Base-by-base conservation (phyloP, 2,113 vertebrate species). In the Nibea coibor region DNA sequence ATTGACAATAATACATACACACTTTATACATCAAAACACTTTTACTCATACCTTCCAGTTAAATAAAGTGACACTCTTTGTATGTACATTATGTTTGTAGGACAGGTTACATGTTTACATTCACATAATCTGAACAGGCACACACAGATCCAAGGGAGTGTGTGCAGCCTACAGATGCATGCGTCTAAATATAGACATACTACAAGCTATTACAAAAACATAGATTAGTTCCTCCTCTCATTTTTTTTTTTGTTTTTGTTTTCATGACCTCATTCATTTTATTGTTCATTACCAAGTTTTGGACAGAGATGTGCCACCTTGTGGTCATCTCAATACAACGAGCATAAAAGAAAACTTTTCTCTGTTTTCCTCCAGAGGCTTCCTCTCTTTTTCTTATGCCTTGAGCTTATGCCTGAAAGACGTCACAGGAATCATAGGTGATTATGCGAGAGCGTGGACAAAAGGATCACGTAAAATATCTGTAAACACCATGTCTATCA, bases 301-400 rank as follows among this genome's bases (percentile, higher is more conserved):
- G 47, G 19, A 69, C 57, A 48, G 15, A 15, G 26, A 50, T 83
- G 69, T 58, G 87, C 92, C 94, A 81, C 84, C 93, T 86, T 78
- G 88, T 93, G 94, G 94, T 43, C 66, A 57, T 45, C 35, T 56
- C 5, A 16, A 19, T 8, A 28, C 4, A 42, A 3, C 6, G 3
- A 20, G 10, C 24, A 43, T 19, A 14, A 35, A 19, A 20, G 35
- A 45, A 45, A 14, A 14, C 2, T 2, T 19, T 31, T 5, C 14
- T 4, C 28, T 26, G 14, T 72, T 3, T 45, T 31, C 8, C 6
- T 15, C 14, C 4, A 22, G 5, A 28, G 8, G 1, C 12, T 50
- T 16, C 4, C 8, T 58, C n/a, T 42, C 5, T 22, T 62, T 12
- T 35, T 51, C 12, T 22, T 42, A 0, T 62, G 24, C 7, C 17